Evolutionary conservation across 2,888 invertebrate genomes (phyloP).

Genomic region (Pseudanteris insignis): DNA sequence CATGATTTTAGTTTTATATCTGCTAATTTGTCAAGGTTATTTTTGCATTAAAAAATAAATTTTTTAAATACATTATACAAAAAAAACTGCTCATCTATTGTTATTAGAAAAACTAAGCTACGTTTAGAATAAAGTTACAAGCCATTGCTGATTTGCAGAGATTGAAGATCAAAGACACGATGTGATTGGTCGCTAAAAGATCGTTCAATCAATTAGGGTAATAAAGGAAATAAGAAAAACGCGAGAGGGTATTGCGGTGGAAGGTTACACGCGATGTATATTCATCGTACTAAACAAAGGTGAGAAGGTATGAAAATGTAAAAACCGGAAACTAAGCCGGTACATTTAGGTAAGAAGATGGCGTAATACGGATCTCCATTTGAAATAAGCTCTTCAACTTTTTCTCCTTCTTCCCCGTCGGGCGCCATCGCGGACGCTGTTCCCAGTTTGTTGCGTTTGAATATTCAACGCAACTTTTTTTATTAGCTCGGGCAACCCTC

Average conservation of each 20-base stretch:
- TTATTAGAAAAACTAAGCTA: too few species aligned
- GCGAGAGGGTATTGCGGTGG: slow-evolving; percentile 39
- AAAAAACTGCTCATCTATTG: too few species aligned
- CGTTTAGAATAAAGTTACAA: too few species aligned
- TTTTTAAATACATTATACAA: too few species aligned
- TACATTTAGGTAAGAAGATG: slow-evolving; percentile 57
- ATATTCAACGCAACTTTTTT: slow-evolving; percentile 65
- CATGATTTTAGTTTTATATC: too few species aligned
- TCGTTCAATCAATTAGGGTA: too few species aligned
- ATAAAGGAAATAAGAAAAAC: too few species aligned
- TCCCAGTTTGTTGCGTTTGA: slow-evolving; percentile 67
- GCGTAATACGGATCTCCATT: slow-evolving; percentile 66
- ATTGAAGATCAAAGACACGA: too few species aligned
- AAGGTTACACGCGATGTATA: slow-evolving; percentile 40
- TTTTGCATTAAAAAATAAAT: too few species aligned
- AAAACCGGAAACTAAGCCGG: slow-evolving; percentile 47
- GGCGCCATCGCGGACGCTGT: slow-evolving; percentile 54
- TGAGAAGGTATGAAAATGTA: slow-evolving; percentile 43
- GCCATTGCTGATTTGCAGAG: too few species aligned
- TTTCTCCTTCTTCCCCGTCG: slow-evolving; percentile 37
- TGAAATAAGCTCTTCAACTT: slow-evolving; percentile 63
- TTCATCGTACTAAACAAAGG: slow-evolving; percentile 41
- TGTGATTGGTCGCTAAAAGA: too few species aligned
- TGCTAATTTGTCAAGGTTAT: too few species aligned
- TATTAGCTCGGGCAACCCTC: slow-evolving; percentile 61